These are phyloP conservation scores for Neoitamus cyanurus DNA, from an alignment of 2,888 invertebrate species.

Conservation along the genomic window DNA sequence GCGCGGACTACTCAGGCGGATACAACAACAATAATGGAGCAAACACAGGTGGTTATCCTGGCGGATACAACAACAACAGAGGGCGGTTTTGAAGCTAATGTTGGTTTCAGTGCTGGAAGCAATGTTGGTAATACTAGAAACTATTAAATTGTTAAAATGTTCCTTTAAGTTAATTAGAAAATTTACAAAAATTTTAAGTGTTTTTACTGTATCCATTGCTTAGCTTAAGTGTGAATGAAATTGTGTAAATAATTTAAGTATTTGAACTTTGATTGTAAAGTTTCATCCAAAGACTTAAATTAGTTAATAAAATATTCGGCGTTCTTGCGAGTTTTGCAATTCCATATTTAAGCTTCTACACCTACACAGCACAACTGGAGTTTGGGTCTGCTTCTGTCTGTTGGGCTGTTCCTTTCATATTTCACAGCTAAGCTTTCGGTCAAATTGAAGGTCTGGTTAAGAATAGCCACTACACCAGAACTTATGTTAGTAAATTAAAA, in stretches of 20 bases:
- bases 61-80: background rate
- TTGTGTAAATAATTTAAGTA: background rate
- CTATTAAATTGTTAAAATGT: background rate
- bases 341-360: too few species aligned
- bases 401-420: too few species aligned
- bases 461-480: too few species aligned
- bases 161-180: background rate
- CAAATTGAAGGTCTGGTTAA: too few species aligned
- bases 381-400: too few species aligned
- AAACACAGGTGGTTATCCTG: background rate
- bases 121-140: background rate
- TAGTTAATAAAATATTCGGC: background rate
- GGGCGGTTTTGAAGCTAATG: background rate
- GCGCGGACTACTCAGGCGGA: background rate
- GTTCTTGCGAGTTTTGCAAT: background rate
- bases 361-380: too few species aligned
- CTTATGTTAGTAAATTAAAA: too few species aligned
- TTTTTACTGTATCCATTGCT: background rate
- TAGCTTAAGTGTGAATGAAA: background rate
- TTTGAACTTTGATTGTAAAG: background rate
- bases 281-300: constrained; percentile 11
- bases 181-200: background rate
- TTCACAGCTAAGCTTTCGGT: too few species aligned
- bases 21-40: background rate
- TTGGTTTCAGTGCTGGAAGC: background rate